phyloP scores from a whole-genome alignment of 2,113 vertebrate genomes.

The Leptodactylus fuscus region DNA sequence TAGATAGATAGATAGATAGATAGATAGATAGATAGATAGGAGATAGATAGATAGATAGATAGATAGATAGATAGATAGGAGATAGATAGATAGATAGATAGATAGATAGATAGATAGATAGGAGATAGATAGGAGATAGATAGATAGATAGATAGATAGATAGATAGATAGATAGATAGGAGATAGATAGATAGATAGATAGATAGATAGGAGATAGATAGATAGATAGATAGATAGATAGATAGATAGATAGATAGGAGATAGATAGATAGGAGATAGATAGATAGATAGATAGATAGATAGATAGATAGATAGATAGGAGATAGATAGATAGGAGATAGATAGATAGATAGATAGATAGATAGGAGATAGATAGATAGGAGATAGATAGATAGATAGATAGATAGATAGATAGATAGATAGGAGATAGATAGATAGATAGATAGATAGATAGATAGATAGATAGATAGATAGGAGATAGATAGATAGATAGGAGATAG shows the following conservation, averaged over 20 bases:
- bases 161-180: neutral
- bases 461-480: neutral
- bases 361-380: no score
- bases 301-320: neutral
- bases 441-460: neutral
- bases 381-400: neutral
- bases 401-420: neutral
- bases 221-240: neutral
- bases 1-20: neutral
- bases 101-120: neutral
- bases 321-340: neutral
- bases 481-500: neutral
- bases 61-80: neutral
- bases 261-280: no score
- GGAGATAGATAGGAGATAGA: neutral
- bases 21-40: slow-evolving; percentile 2
- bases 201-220: no score
- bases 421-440: neutral
- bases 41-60: slow-evolving; percentile 2
- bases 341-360: neutral
- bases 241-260: neutral
- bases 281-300: neutral
- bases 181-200: neutral
- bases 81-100: neutral
- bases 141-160: neutral